Evolutionary conservation across 37 sponge, comb jelly and placozoan genomes (phyloP).

Genomic region (Chondrilla cf. caribensis): DNA sequence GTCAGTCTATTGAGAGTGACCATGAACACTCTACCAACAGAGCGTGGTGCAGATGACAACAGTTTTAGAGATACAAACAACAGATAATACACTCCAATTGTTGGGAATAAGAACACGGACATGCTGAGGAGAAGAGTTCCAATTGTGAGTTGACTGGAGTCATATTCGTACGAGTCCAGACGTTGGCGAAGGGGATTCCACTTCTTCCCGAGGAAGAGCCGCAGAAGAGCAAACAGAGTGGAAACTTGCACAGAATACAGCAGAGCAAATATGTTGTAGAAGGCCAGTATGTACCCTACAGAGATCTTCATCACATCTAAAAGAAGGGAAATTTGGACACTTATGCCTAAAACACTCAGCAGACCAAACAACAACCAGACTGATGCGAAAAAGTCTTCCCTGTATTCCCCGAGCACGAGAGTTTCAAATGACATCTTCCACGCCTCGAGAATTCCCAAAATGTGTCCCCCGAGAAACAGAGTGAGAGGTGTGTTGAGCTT

Average conservation of each 20-base stretch:
- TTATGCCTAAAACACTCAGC: constrained; percentile 26
- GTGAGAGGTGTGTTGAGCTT: constrained; percentile 73
- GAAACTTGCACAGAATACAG: constrained; percentile 48
- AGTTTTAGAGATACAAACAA: constrained; percentile 49
- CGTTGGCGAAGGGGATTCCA: constrained; percentile 67
- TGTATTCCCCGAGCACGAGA: background rate
- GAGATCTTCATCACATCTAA: constrained; percentile 69
- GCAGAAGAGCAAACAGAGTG: constrained; percentile 46
- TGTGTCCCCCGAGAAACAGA: constrained; percentile 43
- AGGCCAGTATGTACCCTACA: constrained; percentile 50
- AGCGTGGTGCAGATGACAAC: constrained; percentile 28
- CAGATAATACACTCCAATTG: constrained; percentile 49
- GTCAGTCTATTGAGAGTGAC: constrained; percentile 32
- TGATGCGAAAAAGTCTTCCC: background rate
- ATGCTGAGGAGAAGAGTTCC: constrained; percentile 81
- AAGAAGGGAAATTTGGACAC: constrained; percentile 39
- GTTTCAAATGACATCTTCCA: constrained; percentile 41
- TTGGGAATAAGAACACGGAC: constrained; percentile 71
- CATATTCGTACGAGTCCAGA: constrained; percentile 72
- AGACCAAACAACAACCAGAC: background rate
- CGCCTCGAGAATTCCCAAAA: constrained; percentile 23
- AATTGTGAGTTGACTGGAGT: constrained; percentile 52
- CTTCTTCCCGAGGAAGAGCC: constrained; percentile 77
- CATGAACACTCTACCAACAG: constrained; percentile 11
- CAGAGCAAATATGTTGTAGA: constrained; percentile 58